A percentile compares a stretch with the other conserved stretches of the same genome.
These are phyloP conservation scores for Lagopus leucura DNA, from an alignment of 2,113 vertebrate species.

Conservation along the genomic window DNA sequence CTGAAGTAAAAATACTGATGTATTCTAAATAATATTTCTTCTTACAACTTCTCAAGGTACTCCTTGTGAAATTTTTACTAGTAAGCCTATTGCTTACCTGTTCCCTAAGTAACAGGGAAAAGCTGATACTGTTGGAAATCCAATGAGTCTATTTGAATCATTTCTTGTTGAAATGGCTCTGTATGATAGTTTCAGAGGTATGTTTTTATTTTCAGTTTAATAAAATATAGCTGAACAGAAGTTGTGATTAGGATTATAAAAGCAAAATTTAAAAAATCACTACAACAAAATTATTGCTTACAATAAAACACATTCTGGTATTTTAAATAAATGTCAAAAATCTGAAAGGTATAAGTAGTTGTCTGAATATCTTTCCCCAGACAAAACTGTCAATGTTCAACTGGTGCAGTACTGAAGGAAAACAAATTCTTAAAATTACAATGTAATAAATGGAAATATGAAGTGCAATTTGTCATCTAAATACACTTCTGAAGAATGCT, in stretches of 20 bases:
- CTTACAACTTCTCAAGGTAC: neutral
- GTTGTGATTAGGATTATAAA: neutral
- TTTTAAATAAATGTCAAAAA: neutral
- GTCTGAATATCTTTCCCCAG: neutral
- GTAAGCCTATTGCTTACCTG: neutral
- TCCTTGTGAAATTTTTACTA: neutral
- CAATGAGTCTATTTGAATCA: neutral
- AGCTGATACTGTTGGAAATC: neutral
- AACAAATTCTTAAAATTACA: neutral
- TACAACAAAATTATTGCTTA: neutral
- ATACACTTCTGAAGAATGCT: neutral
- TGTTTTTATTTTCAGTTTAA: neutral
- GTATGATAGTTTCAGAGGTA: neutral
- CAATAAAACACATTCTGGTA: neutral
- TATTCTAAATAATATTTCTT: neutral
- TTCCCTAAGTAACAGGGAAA: neutral
- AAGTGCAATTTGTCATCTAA: neutral
- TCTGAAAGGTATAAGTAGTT: neutral
- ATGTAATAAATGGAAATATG: neutral
- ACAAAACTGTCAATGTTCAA: neutral
- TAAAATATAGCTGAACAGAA: neutral
- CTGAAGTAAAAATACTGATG: neutral
- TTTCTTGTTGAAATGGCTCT: neutral
- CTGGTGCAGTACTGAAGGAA: neutral
- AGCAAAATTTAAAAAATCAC: neutral